Evolutionary conservation across 2,113 vertebrate genomes (phyloP), one percentile per base, ranked within the genome.

Genomic region (Ornithorhynchus anatinus): DNA sequence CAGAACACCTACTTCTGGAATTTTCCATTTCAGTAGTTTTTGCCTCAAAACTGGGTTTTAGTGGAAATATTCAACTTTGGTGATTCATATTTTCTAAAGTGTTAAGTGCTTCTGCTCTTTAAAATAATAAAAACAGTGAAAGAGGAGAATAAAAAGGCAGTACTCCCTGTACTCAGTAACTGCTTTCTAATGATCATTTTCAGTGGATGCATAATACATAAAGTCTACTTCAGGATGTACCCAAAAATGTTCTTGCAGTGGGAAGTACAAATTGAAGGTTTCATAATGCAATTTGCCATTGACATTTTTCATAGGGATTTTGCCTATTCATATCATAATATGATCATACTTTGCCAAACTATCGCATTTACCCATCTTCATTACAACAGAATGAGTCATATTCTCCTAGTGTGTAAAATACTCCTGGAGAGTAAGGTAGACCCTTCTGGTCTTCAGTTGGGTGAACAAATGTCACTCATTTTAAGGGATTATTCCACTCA

Each of bases 71-170:
- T n/a, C n/a, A n/a, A n/a, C 42, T 67, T 70, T 52, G 69, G 48
- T 73, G 44, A 80, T 60, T 80, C 61, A 64, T 29, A 20, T 65
- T 60, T 59, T 38, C 16, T 1, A 64, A n/a, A n/a, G n/a, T n/a
- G n/a, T 48, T 78, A 73, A 82, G 60, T 80, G 64, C 60, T 80
- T 64, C n/a, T 78, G 60, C 60, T 68, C 60, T 80, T 73, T 61
- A 65, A 60, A 67, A 38, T 65, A 45, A 59, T 17, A n/a, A 35
- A 22, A 75, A 59, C 61, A 71, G 12, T 57, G 45, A 48, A 75
- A 51, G 48, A 36, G 66, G 50, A 19, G 43, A 33, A 50, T 27
- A 27, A 9, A 35, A 32, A 69, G 50, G 44, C 14, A n/a, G 48
- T 42, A 45, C 58, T 71, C 36, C 16, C 5, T 35, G 15, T 50